Base-by-base conservation (phyloP, 2,113 vertebrate genomes). In the Athene noctua region DNA sequence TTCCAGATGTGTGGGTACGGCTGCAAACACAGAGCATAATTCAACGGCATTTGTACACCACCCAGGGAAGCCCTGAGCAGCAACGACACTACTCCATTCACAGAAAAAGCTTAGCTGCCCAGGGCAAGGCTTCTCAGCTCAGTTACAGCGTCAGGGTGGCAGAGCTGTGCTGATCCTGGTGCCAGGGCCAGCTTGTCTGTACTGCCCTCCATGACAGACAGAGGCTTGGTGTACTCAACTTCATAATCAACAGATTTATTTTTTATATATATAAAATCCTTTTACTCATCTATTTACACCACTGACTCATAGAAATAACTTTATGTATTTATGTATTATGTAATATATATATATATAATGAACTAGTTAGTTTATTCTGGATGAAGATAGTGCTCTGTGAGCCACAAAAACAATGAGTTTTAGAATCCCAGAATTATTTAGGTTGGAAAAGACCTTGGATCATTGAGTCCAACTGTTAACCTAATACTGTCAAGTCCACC, bases 171-270 rank as follows among this genome's bases (percentile, higher is more conserved):
- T 11, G n/a, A 72, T 6, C n/a, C 47, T 63, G 11, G 8, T 36
- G 63, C 71, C 46, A 47, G 36, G 8, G 21, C 21, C 70, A 57
- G 63, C 30, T 26, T 36, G 11, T n/a, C 71, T n/a, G 6, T 58
- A 8, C 70, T n/a, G 18, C 15, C 13, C 21, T 79, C 22, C 9
- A 10, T 0, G 1, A 26, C 11, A 38, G 34, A 36, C 8, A 2
- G 27, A 74, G 18, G 12, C 44, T 68, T 62, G 11, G 1, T 42
- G 19, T 55, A 15, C 47, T 55, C n/a, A 12, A 3, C 54, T 85
- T 71, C 4, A 2, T 58, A 40, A 62, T 36, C 20, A 46, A 18
- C 16, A 55, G 54, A 58, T 13, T 1, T 13, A 2, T 54, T 5
- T 16, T 21, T 85, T 65, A 47, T 5, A 27, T 23, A 7, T 13